These are phyloP conservation scores for Drosophila funebris DNA, from an alignment of 1,140 invertebrate species.

Conservation along the genomic window DNA sequence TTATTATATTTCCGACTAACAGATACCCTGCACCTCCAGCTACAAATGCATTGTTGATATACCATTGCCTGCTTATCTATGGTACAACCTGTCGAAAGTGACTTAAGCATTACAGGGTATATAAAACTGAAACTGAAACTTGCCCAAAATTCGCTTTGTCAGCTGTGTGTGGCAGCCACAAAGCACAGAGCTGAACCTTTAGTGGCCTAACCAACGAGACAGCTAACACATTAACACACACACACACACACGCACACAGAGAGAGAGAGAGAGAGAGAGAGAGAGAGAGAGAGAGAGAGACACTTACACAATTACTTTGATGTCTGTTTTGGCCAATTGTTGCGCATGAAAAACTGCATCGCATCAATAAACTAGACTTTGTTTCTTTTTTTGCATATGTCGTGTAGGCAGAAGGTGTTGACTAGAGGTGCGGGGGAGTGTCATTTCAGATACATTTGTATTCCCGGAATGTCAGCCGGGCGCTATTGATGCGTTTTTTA, in stretches of 20 bases:
- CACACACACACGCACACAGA: not conserved
- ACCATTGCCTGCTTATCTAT: too few relatives aligned
- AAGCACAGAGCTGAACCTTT: conserved; percentile 18
- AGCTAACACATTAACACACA: not conserved
- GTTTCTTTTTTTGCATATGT: conserved; percentile 2
- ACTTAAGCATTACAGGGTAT: conserved; percentile 14
- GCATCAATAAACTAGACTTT: conserved; percentile 33
- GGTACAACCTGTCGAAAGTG: too few relatives aligned
- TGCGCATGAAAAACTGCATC: conserved; percentile 39
- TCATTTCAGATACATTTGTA: conserved; percentile 10
- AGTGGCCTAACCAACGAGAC: conserved; percentile 29
- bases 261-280: too few relatives aligned
- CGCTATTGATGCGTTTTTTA: conserved; percentile 36
- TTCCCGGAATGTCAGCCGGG: conserved; percentile 38
- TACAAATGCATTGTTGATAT: not conserved
- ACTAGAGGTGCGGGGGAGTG: not conserved
- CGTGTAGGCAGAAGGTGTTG: too few relatives aligned
- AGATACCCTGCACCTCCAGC: too few relatives aligned
- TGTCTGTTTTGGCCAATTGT: conserved; percentile 39
- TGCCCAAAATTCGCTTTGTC: conserved; percentile 38
- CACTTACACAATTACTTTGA: not conserved
- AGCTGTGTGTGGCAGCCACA: conserved; percentile 33
- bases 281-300: too few relatives aligned
- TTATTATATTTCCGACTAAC: too few relatives aligned
- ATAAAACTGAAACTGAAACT: conserved; percentile 19